Conservation (phyloP, 2,113 vertebrate genomes). For the Mustelus asterias region DNA sequence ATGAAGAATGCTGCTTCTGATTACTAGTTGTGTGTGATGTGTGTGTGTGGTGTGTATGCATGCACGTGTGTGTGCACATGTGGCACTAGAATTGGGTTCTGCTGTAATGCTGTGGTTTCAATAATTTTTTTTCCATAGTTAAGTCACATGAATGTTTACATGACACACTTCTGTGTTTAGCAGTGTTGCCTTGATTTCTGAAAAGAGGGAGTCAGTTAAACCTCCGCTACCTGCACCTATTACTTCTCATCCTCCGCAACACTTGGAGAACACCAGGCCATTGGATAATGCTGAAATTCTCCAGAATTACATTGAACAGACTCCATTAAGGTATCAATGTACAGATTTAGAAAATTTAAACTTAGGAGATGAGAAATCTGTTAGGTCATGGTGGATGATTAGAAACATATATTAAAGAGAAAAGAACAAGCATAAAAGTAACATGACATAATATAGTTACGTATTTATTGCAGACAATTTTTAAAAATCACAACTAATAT, state of each 20-base stretch:
- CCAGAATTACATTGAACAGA: neutral
- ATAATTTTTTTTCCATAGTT: neutral
- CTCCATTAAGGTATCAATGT: neutral
- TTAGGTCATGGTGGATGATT: neutral
- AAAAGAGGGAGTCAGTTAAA: neutral
- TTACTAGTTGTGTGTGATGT: neutral
- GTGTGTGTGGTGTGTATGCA: too few species aligned
- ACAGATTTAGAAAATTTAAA: neutral
- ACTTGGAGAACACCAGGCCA: neutral
- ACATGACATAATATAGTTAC: neutral
- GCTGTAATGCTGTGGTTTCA: neutral
- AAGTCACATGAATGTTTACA: too few species aligned
- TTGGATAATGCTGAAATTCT: neutral
- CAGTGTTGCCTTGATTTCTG: neutral
- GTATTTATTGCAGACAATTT: neutral
- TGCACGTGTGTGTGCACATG: neutral
- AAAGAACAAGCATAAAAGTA: neutral
- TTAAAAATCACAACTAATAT: neutral
- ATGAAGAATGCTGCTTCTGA: neutral
- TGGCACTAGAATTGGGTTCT: neutral
- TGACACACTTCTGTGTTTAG: conserved; percentile 3
- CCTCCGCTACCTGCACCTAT: neutral
- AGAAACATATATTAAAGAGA: neutral
- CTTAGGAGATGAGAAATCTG: neutral
- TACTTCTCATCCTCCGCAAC: neutral